Base-by-base conservation (phyloP, 1,140 invertebrate genomes). In the Diorhabda sublineata region DNA sequence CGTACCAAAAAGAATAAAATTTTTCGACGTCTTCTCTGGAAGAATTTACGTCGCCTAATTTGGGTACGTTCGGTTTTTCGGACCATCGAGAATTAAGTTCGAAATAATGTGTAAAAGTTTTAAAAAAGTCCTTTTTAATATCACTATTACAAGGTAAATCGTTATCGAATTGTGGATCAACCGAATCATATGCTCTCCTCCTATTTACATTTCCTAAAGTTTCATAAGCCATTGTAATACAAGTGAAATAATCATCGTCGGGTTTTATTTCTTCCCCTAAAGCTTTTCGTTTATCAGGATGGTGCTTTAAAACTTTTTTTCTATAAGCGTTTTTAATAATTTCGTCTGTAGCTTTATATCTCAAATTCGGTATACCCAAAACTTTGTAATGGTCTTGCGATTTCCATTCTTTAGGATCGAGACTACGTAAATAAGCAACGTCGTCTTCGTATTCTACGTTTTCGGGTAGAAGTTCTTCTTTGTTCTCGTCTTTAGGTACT, bases 211-310 rank as follows among this genome's bases (percentile, higher is more conserved):
- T 94, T 0, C 96, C 93, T 69, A 96, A 84, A 44, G 90, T 94
- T 84, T 98, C 95, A 87, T 92, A 95, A 9, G 97, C 97, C 86
- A 95, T 96, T n/a, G 97, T 98, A 76, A 99, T 99, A 80, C 97
- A 98, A 0, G 96, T 96, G 81, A 98, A 99, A 83, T 99, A 98
- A 84, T 98, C 97, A 78, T 96, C 92, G 73, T 96, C 94, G 2
- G 88, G 84, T 70, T 89, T 86, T 7, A 96, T 87, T 74, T 93
- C 89, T 81, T 96, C 94, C 58, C 95, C 92, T 82, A 89, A 84
- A 64, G 90, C 92, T 85, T 95, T 92, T 68, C 97, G 87, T 81
- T 99, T 99, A 81, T 99, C 98, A 0, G 98, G 98, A 85, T 99
- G 98, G 82, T 99, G 97, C 76, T 91, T 91, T 43, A 99, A 83